Evolutionary conservation across 2,888 invertebrate genomes (phyloP), one percentile per base, ranked within the genome.

Genomic region (Polydrusus tereticollis): DNA sequence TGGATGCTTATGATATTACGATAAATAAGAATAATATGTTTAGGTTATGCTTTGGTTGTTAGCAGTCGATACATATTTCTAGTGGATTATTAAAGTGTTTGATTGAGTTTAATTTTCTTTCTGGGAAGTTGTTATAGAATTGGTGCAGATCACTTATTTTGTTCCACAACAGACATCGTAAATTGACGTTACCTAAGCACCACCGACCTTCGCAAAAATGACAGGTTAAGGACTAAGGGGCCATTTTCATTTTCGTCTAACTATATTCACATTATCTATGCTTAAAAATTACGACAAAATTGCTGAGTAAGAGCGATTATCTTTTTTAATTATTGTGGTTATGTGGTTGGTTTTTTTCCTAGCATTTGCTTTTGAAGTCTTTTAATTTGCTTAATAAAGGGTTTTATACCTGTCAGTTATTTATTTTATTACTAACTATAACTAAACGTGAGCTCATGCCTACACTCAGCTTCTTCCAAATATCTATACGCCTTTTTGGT

Each of bases 211-310:
- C 29, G 29, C 29, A 55, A 55, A 55, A 55, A 55, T 55, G 29
- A 55, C 52, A 55, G 52, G 52, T 55, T 55, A 55, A 29, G 52
- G 29, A 55, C 29, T 55, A 55, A 29, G 52, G 29, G 29, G 29
- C 10, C 29, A 18, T 55, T 55, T 55, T 55, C 12, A 16, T 52
- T 52, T 23, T 26, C 50, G 14, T 26, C 45, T 43, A 43, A 41
- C 47, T 50, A 43, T 26, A 52, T 52, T 26, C 52, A 55, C 29
- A 33, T 55, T 55, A n/a, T 29, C 16, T 55, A 16, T 55, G 29
- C 29, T 55, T 55, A 55, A 55, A 55, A 55, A 55, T 29, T 55
- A 55, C 14, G 8, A 47, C 41, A 16, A 26, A 52, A 52, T 29
- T 52, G 16, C 52, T 7, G 52, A 52, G 26, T 52, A 8, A 23